These are phyloP conservation scores for Procambarus virginalis DNA, from an alignment of 1,140 invertebrate genomes.

Conservation along the genomic window DNA sequence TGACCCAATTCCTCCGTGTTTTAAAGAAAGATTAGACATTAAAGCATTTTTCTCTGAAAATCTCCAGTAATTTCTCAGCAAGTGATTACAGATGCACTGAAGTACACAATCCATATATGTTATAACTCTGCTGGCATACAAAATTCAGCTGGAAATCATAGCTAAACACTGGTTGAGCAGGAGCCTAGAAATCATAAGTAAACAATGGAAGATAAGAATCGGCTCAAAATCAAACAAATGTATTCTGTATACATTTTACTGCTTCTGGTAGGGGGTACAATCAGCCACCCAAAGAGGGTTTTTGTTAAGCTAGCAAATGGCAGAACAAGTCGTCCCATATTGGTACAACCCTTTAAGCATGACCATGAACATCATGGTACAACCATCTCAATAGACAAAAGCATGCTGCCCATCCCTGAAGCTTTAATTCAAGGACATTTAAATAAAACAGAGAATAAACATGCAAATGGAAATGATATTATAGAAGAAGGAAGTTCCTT, in stretches of 20 bases:
- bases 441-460: not conserved
- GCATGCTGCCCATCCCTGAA: not conserved
- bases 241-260: not conserved
- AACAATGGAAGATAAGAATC: no score
- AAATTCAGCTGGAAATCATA: no score
- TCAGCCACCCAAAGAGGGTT: not conserved
- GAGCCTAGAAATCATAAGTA: no score
- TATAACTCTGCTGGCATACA: no score
- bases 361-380: not conserved
- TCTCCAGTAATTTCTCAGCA: no score
- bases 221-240: not conserved
- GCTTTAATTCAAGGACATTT: not conserved
- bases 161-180: no score
- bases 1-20: no score
- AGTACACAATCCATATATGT: no score
- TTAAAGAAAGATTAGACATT: no score
- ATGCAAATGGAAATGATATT: not conserved
- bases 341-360: constrained; percentile 16
- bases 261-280: not conserved
- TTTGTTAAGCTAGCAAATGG: constrained; percentile 35
- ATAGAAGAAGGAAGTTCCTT: not conserved
- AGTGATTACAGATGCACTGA: no score
- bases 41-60: no score
- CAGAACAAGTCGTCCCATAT: constrained; percentile 27
- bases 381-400: not conserved